A percentile compares a stretch with the other conserved stretches of the same genome.
These are phyloP conservation scores for Melanotaenia maccullochi DNA, from an alignment of 2,797 vertebrate species.

Conservation along the genomic window DNA sequence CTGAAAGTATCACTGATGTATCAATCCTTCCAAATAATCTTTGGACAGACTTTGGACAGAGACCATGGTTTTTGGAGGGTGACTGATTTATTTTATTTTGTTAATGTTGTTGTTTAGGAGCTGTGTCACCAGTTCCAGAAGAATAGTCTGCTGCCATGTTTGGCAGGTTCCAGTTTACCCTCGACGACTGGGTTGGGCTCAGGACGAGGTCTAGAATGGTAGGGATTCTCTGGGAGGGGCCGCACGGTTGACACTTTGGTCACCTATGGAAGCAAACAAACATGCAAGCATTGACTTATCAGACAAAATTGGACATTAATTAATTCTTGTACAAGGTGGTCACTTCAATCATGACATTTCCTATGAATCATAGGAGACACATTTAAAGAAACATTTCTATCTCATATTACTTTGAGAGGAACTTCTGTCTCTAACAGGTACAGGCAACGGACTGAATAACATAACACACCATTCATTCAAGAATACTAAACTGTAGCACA, in stretches of 20 bases:
- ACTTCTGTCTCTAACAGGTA: background rate
- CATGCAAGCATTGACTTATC: background rate
- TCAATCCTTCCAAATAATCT: constrained; percentile 9
- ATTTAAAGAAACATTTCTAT: too few relatives aligned
- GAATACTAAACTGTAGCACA: too few relatives aligned
- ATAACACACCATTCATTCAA: background rate
- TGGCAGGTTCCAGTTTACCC: constrained; percentile 89
- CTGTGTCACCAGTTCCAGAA: constrained; percentile 90
- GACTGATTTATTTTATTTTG: background rate
- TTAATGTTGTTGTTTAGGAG: background rate
- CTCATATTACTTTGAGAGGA: too few relatives aligned
- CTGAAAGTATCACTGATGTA: background rate
- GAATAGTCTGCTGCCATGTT: constrained; percentile 88
- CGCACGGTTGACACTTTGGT: constrained; percentile 95
- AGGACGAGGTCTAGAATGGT: constrained; percentile 90
- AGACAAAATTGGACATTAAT: background rate
- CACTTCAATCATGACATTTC: background rate
- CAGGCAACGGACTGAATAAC: background rate
- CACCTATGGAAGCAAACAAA: constrained; percentile 80
- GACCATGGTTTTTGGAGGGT: constrained; percentile 36
- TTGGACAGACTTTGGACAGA: constrained; percentile 56
- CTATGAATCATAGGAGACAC: too few relatives aligned
- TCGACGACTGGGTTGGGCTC: constrained; percentile 86
- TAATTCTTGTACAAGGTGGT: background rate
- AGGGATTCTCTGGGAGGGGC: constrained; percentile 90